phyloP scores from a whole-genome alignment of 2,113 vertebrate genomes.

The Butorides virescens region DNA sequence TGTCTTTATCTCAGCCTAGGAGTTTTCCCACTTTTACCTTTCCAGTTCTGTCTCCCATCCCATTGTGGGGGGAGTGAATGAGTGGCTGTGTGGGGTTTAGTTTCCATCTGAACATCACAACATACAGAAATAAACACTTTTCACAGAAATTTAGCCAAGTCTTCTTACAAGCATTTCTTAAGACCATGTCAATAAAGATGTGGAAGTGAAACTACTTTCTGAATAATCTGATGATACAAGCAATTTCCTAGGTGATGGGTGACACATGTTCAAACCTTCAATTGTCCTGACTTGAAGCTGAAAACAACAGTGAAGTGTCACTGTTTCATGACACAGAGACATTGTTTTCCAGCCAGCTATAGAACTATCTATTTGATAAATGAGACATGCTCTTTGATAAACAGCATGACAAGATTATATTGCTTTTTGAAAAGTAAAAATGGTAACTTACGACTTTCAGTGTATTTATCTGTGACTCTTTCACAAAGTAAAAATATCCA shows the following conservation, averaged over 20 bases:
- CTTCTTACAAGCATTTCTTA: background rate
- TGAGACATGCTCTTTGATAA: background rate
- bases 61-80: too few species aligned
- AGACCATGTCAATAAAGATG: background rate
- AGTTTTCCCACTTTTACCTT: too few species aligned
- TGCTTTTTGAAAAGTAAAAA: background rate
- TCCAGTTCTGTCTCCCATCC: too few species aligned
- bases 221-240: background rate
- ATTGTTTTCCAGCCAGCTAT: background rate
- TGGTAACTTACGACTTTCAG: fast-evolving
- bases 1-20: too few species aligned
- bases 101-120: too few species aligned
- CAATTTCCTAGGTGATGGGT: background rate
- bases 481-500: background rate
- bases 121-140: background rate
- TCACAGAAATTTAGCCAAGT: background rate
- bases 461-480: background rate
- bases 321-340: background rate
- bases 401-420: background rate
- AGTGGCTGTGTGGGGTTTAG: too few species aligned
- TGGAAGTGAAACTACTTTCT: background rate
- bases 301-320: background rate
- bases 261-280: background rate
- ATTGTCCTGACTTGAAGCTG: background rate
- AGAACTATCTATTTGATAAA: background rate